Evolutionary conservation across 2,888 invertebrate genomes (phyloP).

Genomic region (Drosophila acutilabella): DNA sequence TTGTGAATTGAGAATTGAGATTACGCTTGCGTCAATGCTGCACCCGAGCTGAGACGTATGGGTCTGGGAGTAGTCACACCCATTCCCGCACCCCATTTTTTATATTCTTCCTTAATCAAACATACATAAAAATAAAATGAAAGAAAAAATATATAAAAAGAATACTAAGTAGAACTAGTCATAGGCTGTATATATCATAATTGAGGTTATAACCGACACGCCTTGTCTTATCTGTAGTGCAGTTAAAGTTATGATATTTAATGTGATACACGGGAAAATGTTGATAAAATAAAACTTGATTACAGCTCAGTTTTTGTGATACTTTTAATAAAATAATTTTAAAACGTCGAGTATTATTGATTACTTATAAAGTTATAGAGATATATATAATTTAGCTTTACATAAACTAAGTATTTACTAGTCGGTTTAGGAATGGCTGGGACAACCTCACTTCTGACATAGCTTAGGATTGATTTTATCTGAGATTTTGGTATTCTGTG

Average conservation of each 20-base stretch:
- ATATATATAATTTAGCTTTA: background rate
- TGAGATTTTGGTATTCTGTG: too few species aligned
- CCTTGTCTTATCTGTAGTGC: constrained; percentile 16
- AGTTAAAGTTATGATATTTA: constrained; percentile 19
- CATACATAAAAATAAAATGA: background rate
- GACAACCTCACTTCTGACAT: too few species aligned
- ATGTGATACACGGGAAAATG: background rate
- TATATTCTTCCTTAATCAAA: background rate
- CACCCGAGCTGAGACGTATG: constrained; percentile 29
- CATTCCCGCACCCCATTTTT: constrained; percentile 4
- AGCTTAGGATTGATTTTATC: too few species aligned
- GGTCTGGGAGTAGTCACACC: constrained; percentile 7
- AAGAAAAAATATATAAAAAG: background rate
- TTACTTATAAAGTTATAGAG: background rate
- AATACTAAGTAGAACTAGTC: background rate
- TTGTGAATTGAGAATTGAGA: constrained; percentile 14
- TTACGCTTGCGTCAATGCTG: constrained; percentile 56
- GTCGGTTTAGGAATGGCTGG: too few species aligned
- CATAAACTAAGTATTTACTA: too few species aligned
- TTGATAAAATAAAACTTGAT: too few species aligned
- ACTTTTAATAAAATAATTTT: too few species aligned
- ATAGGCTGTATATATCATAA: constrained; percentile 10
- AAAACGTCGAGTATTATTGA: too few species aligned
- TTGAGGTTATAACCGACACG: constrained; percentile 15
- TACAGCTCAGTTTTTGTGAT: too few species aligned